Evolutionary conservation across 1,140 invertebrate species (phyloP), one percentile per base, ranked within the genome.

Genomic region (Drosophila nigromelanica): DNA sequence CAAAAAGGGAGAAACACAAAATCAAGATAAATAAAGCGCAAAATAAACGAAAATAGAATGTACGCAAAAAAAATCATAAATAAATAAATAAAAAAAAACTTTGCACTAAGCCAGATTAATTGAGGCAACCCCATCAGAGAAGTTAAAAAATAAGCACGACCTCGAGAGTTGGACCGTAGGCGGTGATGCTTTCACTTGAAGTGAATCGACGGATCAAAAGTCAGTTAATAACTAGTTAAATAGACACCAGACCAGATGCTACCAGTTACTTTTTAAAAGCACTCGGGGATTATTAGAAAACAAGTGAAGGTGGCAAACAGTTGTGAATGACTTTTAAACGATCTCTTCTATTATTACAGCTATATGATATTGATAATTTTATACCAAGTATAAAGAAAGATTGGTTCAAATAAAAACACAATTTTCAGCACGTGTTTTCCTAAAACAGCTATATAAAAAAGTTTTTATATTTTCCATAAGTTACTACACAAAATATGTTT

Each of bases 31-130:
- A 47, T 45, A 43, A 45, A 58, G 59, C 37, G 5, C 52, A 64
- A 42, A 58, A 24, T 43, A 55, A 27, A 48, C 14, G 39, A 43
- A 69, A 69, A 73, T 56, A 73, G 64, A 73, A 56, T 73, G 63
- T 59, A 55, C 37, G 33, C 45, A 40, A 55, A 30, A 18, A 35
- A 47, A 69, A 39, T 11, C 4, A 10, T 33, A 10, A 39, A 4
- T 50, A 39, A 15, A 24, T 6, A 50, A 21, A 42, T 12, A 55
- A 40, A 10, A 35, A 5, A 47, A 21, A 21, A 45, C 12, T 15
- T 21, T 12, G 12, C 47, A 50, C 8, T 21, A 37, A 40, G 42
- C 52, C 52, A 40, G 33, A 52, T 61, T 39, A 48, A 69, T 47
- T 54, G 58, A 69, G 58, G 1, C 5, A 52, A 12, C 14, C 8